Evolutionary conservation across 23 tunicate species (phyloP).

Genomic region (Trididemnum miniatum): DNA sequence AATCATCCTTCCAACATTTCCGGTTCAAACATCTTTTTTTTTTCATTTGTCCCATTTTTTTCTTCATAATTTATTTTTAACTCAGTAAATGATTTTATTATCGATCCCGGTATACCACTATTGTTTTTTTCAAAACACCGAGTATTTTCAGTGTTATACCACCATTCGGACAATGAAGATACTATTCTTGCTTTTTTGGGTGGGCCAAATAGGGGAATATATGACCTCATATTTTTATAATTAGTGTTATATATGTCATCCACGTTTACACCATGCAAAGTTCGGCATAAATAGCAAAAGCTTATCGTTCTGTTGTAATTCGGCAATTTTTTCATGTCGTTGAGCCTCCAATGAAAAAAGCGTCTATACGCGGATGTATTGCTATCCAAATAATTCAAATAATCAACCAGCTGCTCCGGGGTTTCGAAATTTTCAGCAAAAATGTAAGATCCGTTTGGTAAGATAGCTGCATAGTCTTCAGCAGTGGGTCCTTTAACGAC

Average conservation of each 20-base stretch:
- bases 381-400: conserved; percentile 23
- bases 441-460: conserved; percentile 9
- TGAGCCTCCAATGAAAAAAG: conserved; percentile 15
- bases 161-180: conserved; percentile 9
- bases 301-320: background rate
- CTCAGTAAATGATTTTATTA: too few relatives aligned
- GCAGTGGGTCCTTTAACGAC: conserved; percentile 31
- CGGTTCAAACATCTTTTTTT: too few relatives aligned
- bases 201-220: conserved; percentile 1
- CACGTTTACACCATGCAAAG: conserved; percentile 9
- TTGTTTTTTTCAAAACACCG: too few relatives aligned
- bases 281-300: conserved; percentile 11
- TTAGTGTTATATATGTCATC: conserved; percentile 5
- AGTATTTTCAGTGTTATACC: background rate
- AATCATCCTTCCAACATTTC: too few relatives aligned
- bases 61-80: too few relatives aligned
- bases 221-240: background rate
- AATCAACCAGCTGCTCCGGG: conserved; percentile 25
- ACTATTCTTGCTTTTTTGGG: conserved; percentile 6
- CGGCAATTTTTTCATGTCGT: background rate
- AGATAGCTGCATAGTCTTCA: background rate
- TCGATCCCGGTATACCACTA: too few relatives aligned
- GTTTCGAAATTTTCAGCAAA: conserved; percentile 26
- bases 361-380: conserved; percentile 27
- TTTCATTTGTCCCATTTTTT: too few relatives aligned